Base-by-base conservation (phyloP, 2,888 invertebrate genomes). In the Diabrotica balteata region DNA sequence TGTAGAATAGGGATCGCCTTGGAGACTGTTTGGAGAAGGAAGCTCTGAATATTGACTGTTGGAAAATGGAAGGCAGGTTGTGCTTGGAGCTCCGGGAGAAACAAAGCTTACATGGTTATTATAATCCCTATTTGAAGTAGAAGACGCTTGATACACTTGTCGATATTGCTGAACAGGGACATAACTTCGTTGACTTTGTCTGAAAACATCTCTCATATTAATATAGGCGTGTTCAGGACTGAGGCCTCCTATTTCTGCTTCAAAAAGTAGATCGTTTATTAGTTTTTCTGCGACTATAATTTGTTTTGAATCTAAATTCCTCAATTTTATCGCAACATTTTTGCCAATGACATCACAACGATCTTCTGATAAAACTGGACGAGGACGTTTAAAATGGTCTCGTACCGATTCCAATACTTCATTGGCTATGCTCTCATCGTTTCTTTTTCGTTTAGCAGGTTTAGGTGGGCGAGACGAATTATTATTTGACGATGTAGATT, bases 331-430 rank as follows among this genome's bases (percentile, higher is more conserved):
- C 11, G 52, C 53, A 52, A 59, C 43, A 52, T 8, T 52, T 59
- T 59, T 65, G 52, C 53, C 65, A 44, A 59, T 22, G 44, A 64
- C n/a, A 50, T 58, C 43, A 58, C 42, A 58, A 49, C 47, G 58
- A 51, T 58, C 45, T 11, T 57, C 44, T 51, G 45, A 22, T 43
- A 17, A 45, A 17, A 17, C 17, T 17, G 17, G 17, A 17, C 17
- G 17, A 17, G 58, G 58, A 45, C 53, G 45, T 49, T 65, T 65
- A 52, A 59, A 65, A 50, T 65, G 59, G 10, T 59, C 59, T 47
- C 11, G 52, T 52, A 59, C 59, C 22, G 59, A 45, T n/a, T 51
- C 59, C 59, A 65, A 53, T 8, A 64, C 64, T 45, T 64, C 64
- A 45, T 45, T 58, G 45, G 64, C 45, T 44, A 64, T 43, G n/a